Conservation (phyloP, 2,888 invertebrate genomes). For the Phania funesta region DNA sequence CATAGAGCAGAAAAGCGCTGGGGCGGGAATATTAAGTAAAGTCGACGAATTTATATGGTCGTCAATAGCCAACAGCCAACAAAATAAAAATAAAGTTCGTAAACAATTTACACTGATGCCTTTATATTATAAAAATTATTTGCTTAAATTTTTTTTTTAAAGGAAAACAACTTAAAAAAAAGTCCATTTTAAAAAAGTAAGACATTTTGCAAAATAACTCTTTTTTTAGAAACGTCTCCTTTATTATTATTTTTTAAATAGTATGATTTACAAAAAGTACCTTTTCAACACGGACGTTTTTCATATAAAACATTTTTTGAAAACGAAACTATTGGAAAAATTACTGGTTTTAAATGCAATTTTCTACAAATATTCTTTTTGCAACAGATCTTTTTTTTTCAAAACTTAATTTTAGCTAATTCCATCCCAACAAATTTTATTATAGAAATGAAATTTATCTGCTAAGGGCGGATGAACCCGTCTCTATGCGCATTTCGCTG, state of each 20-base stretch:
- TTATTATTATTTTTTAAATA: neutral
- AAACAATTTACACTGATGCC: slow-evolving; percentile 17
- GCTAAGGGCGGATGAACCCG: too few species aligned
- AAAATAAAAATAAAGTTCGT: neutral
- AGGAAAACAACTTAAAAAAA: neutral
- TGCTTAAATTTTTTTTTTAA: neutral
- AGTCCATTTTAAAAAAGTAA: neutral
- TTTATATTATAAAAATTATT: neutral
- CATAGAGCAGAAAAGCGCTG: neutral
- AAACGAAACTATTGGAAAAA: neutral
- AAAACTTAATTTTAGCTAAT: too few species aligned
- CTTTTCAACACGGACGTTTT: neutral
- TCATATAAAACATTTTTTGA: neutral
- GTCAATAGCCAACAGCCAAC: neutral
- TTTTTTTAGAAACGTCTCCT: neutral
- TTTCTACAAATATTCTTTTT: too few species aligned
- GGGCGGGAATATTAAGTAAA: neutral
- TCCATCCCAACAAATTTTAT: too few species aligned
- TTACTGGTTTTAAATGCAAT: too few species aligned
- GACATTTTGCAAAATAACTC: neutral
- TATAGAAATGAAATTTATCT: too few species aligned
- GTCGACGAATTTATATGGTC: slow-evolving; percentile 29
- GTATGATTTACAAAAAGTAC: neutral
- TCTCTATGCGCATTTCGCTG: too few species aligned
- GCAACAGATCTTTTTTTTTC: too few species aligned